These are phyloP conservation scores for Papilio aristodemus DNA, from an alignment of 1,140 invertebrate genomes.

Conservation along the genomic window DNA sequence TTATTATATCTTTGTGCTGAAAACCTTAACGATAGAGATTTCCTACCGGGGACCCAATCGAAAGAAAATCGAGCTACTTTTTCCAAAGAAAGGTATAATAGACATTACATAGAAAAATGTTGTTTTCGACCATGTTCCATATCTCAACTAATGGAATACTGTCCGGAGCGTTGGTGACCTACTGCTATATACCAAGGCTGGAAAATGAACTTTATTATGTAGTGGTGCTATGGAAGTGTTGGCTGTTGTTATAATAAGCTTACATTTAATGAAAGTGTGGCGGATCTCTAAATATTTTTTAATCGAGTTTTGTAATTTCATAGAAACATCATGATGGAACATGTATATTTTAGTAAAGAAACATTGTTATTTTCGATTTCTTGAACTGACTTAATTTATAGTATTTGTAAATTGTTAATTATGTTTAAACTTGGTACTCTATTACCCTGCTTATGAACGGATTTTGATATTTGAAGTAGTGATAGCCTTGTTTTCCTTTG, in stretches of 20 bases:
- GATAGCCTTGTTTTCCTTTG: no score
- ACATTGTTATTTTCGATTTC: background rate
- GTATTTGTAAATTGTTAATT: background rate
- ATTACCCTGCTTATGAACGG: no score
- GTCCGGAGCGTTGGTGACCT: slow-evolving; percentile 62
- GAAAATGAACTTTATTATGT: slow-evolving; percentile 18
- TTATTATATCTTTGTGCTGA: slow-evolving; percentile 58
- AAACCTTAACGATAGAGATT: slow-evolving; percentile 34
- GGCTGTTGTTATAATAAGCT: background rate
- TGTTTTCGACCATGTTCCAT: slow-evolving; percentile 59
- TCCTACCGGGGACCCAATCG: slow-evolving; percentile 42
- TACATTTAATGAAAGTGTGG: background rate
- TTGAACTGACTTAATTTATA: background rate
- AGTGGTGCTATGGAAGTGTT: background rate
- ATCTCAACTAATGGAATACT: slow-evolving; percentile 63
- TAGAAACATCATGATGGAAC: background rate
- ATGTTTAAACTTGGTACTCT: no score
- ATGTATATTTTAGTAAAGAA: background rate
- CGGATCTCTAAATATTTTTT: background rate
- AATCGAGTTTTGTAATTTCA: background rate
- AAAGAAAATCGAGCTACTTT: slow-evolving; percentile 52
- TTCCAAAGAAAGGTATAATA: slow-evolving; percentile 48
- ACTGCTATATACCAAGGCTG: background rate
- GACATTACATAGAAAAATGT: slow-evolving; percentile 59
- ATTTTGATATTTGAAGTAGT: no score